A percentile compares a stretch with the other conserved stretches of the same genome.
phyloP scores from a whole-genome alignment of 2,113 vertebrate species.

The Campylomormyrus tamandua region DNA sequence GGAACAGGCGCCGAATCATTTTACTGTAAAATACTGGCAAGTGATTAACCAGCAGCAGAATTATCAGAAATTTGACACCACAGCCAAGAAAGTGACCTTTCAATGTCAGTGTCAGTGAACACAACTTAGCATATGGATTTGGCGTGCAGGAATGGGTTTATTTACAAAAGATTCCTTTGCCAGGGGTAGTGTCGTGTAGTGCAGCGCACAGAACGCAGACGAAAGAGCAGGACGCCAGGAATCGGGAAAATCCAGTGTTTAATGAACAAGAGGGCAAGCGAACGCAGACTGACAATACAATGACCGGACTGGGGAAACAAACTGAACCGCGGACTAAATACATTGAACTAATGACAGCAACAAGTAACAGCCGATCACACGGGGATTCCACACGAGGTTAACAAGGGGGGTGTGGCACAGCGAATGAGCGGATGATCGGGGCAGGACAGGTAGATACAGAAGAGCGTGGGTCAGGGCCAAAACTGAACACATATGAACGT shows the following conservation, averaged over 20 bases:
- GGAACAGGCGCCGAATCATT: constrained; percentile 10
- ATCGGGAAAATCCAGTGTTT: too few species aligned
- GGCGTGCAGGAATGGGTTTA: not conserved
- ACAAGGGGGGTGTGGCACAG: too few species aligned
- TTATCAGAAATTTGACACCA: not conserved
- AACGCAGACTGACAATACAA: too few species aligned
- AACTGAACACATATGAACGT: not conserved
- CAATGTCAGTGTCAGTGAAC: not conserved
- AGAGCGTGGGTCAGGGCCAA: not conserved
- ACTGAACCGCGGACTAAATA: too few species aligned
- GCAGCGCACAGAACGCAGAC: too few species aligned
- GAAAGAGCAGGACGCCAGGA: too few species aligned
- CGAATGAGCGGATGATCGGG: too few species aligned
- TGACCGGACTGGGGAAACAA: too few species aligned
- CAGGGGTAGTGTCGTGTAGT: not conserved
- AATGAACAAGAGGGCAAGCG: too few species aligned
- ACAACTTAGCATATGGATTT: not conserved
- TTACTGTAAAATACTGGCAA: constrained; percentile 19
- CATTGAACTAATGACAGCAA: too few species aligned
- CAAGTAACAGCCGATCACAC: too few species aligned
- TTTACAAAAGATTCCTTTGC: not conserved
- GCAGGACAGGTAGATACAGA: not conserved
- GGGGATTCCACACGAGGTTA: too few species aligned
- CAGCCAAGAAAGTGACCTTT: not conserved
- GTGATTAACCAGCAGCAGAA: not conserved